These are phyloP conservation scores for Altica lythri DNA, from an alignment of 2,888 invertebrate genomes.

Conservation along the genomic window DNA sequence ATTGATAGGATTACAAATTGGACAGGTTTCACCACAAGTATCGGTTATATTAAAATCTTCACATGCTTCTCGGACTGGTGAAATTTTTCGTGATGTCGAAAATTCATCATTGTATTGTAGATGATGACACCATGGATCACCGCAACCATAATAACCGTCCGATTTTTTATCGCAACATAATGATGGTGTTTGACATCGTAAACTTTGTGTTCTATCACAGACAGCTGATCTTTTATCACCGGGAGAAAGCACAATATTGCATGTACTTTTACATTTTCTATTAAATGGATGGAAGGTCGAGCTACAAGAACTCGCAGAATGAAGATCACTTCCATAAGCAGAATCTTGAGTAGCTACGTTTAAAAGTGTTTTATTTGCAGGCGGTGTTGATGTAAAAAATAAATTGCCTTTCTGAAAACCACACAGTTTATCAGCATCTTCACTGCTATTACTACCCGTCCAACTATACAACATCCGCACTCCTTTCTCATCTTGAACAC, in stretches of 20 bases:
- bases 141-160: slow-evolving; percentile 52
- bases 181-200: slow-evolving; percentile 55
- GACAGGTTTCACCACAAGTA: slow-evolving; percentile 10
- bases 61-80: slow-evolving; percentile 56
- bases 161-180: slow-evolving; percentile 39
- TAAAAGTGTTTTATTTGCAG: slow-evolving; percentile 34
- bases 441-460: slow-evolving; percentile 44
- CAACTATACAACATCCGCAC: slow-evolving; percentile 62
- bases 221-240: slow-evolving; percentile 41
- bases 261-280: slow-evolving; percentile 68
- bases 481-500: slow-evolving; percentile 59
- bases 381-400: slow-evolving; percentile 61
- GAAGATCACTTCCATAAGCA: slow-evolving; percentile 63
- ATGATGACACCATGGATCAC: slow-evolving; percentile 59
- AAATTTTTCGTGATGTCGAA: slow-evolving; percentile 45
- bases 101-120: slow-evolving; percentile 47
- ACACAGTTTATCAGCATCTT: slow-evolving; percentile 39
- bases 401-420: slow-evolving; percentile 62
- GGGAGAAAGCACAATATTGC: slow-evolving; percentile 68
- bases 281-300: slow-evolving; percentile 52
- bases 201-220: slow-evolving; percentile 54
- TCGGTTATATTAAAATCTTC: slow-evolving; percentile 48
- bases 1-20: slow-evolving; percentile 1
- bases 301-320: slow-evolving; percentile 54
- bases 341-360: slow-evolving; percentile 53